Conservation (phyloP, 2,797 vertebrate genomes). For the Mormyrus proboscirostris region DNA sequence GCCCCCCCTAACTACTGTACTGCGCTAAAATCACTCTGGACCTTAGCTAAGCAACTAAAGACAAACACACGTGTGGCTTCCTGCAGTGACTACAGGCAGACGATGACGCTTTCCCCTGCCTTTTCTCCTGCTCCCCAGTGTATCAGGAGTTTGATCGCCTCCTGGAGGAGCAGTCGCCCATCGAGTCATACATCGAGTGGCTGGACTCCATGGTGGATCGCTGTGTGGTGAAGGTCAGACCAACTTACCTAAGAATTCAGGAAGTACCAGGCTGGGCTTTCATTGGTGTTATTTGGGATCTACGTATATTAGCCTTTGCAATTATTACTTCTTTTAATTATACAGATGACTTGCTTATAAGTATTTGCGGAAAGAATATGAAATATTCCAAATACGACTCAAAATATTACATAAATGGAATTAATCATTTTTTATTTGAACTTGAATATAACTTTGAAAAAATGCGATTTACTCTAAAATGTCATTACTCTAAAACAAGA, state of each 20-base stretch:
- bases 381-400: background rate
- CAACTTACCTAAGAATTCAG: background rate
- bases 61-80: background rate
- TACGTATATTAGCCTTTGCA: background rate
- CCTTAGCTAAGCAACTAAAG: background rate
- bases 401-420: background rate
- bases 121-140: constrained; percentile 62
- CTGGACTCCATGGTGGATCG: constrained; percentile 97
- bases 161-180: constrained; percentile 93
- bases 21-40: background rate
- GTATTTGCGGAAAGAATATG: background rate
- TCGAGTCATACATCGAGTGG: constrained; percentile 96
- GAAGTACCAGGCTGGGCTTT: background rate
- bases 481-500: background rate
- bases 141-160: constrained; percentile 97
- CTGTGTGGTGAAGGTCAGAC: constrained; percentile 90
- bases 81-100: background rate
- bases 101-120: background rate
- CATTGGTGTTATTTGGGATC: background rate
- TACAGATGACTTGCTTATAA: background rate
- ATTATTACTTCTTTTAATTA: background rate
- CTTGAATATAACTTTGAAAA: background rate
- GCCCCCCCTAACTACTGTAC: background rate
- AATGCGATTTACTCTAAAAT: background rate
- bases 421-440: background rate